Evolutionary conservation across 2,888 invertebrate species (phyloP), one percentile per base, ranked within the genome.

Genomic region (Meiosimyza decipiens): DNA sequence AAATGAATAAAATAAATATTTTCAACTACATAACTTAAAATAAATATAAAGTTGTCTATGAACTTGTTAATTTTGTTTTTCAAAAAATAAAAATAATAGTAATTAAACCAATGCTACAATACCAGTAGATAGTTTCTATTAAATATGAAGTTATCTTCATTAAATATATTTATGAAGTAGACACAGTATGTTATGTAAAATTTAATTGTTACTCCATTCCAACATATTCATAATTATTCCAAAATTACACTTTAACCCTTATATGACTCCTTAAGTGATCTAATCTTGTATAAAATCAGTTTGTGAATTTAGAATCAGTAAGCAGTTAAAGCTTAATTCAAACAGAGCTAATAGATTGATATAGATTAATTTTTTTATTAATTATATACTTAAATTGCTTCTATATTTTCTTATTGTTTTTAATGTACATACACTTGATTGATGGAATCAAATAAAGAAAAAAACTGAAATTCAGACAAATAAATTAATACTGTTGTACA

Each of bases 141-240:
- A 60, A 60, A 72, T 72, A 62, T 57, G 71, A 62, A 54, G 63
- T 55, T 40, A 67, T 52, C 40, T 15, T 59, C 52, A 59, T 63
- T 16, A 54, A 62, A 40, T 49, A 65, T 71, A 67, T 40, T 40
- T 40, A 40, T 40, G 40, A 40, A 40, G 40, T 40, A 40, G 1
- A 40, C 40, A 40, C 40, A 40, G 40, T 40, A 40, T 40, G 9
- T 40, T 22, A 22, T 22, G 22, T 22, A 22, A 22, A 22, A 22
- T 22, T 22, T 40, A 40, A 40, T 40, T 40, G 40, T 40, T 40
- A 40, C 40, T 40, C 40, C 40, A 40, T 40, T 40, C 40, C 40
- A 40, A 40, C 1, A 40, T 40, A 40, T 40, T 40, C 40, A 40
- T 9, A 40, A 40, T 40, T 7, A 9, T 40, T 9, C 40, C 6